Base-by-base conservation (phyloP, 1,140 invertebrate species). In the Cotesia typhae region DNA sequence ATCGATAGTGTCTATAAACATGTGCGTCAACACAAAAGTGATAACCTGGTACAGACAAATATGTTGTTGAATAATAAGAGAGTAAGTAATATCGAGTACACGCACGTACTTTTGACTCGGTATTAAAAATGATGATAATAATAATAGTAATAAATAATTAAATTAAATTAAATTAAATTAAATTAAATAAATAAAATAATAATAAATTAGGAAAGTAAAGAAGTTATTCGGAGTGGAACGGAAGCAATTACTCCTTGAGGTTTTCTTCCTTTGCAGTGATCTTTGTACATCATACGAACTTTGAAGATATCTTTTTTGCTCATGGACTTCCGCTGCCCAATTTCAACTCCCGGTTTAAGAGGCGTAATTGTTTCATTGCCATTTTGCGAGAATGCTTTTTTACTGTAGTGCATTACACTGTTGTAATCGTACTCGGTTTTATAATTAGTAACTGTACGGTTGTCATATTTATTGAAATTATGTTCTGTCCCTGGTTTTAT, bases 331-430 rank as follows among this genome's bases (percentile, higher is more conserved):
- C 70, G 63, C 51, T 72, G 70, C 7, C 70, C 70, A 72, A 72
- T 72, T 67, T 60, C 41, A 9, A 55, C 52, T 20, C 63, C 63
- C 20, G 14, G 28, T 41, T 72, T 59, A 17, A 89, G 86, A 0
- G 91, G 86, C 5, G 89, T 85, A 69, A 92, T 92, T 2, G 92
- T 93, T 17, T 86, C 87, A 75, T 90, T 82, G 59, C 88, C 90
- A 81, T 93, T 91, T 70, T 85, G 89, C 0, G 90, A 90, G 78
- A 94, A 94, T 1, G 91, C 91, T 38, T 82, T 86, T 41, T 88
- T 86, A 41, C 89, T 89, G 76, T 94, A 94, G 77, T 94, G 93
- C 92, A 94, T 92, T 1, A 94, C 88, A 75, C 91, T 92, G 0
- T 82, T 82, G 75, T 93, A 94, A 82, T 94, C 92, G 75, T 94